Evolutionary conservation across 23 tunicate species (phyloP).

Genomic region (Halocynthia roretzi): DNA sequence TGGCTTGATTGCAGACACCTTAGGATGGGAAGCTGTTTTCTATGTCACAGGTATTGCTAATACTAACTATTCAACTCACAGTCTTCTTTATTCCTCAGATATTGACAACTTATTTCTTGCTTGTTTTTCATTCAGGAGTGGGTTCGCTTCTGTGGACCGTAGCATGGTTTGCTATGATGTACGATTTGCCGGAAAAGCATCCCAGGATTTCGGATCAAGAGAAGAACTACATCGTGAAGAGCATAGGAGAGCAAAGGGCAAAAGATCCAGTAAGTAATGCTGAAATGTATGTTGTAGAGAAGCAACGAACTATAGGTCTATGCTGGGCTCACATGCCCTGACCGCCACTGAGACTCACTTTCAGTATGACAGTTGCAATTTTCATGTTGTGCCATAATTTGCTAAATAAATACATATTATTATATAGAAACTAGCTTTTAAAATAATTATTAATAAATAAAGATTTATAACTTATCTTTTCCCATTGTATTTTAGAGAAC

Average conservation of each 20-base stretch:
- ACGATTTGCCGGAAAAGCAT: conserved; percentile 66
- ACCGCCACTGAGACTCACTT: too few species aligned
- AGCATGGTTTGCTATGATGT: conserved; percentile 57
- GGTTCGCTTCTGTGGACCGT: conserved; percentile 35
- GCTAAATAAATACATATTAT: too few species aligned
- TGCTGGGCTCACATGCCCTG: too few species aligned
- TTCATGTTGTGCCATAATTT: too few species aligned
- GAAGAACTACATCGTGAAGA: conserved; percentile 49
- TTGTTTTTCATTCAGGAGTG: neutral
- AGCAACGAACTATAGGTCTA: too few species aligned
- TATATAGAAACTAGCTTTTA: too few species aligned
- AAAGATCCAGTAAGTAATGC: conserved; percentile 29
- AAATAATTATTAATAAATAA: too few species aligned
- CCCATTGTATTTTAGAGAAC: neutral
- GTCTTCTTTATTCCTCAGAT: too few species aligned
- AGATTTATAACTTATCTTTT: too few species aligned
- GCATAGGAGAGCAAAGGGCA: conserved; percentile 41
- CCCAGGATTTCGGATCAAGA: conserved; percentile 91
- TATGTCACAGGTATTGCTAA: conserved; percentile 38
- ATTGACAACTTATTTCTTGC: neutral
- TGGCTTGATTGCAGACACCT: conserved; percentile 40
- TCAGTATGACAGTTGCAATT: too few species aligned
- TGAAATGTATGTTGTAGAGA: too few species aligned
- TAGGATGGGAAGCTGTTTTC: conserved; percentile 80
- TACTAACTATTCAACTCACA: too few species aligned